Base-by-base conservation (phyloP, 2,113 vertebrate species). In the Mormyrus lacerda region DNA sequence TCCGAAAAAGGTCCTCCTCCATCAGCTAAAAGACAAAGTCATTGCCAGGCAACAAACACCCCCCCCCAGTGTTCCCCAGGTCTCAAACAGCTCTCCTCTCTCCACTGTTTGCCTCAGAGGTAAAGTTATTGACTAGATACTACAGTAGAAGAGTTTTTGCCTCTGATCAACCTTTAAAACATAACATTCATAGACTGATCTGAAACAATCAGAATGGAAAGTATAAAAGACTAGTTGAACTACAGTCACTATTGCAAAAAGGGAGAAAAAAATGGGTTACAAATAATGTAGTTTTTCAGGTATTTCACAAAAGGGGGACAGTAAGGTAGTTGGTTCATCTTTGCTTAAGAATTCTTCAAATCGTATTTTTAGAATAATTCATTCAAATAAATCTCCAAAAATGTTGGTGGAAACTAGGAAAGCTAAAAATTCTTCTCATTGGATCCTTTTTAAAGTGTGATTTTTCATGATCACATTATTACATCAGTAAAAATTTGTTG, bases 1-100 rank as follows among this genome's bases (percentile, higher is more conserved):
- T 97, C 95, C 92, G 91, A 90, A 91, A 79, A 91, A 91, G 92
- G 93, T 93, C 92, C 94, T 95, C 92, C 92, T 93, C 93, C 95
- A 93, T 95, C 94, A 95, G 93, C 94, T 95, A 95, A 94, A 95
- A 93, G 93, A 91, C 91, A 76, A 35, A 90, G 89, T 92, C 88
- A 93, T 94, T 91, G 92, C 89, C 90, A 95, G 92, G 88, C 79
- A 53, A 61, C 83, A 73, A 50, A 24, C 10, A 0, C 48, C 88
- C 58, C 73, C 5, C n/a, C 61, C n/a, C 24, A 24, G 3, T n/a
- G 7, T 69, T 69, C 65, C n/a, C 27, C 27, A 69, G 24, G 21
- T 24, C 53, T 21, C 53, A 21, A 55, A 51, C 10, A 11, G n/a
- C 10, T 73, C 10, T 76, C 27, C 31, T 39, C 4, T 39, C 69